phyloP scores from a whole-genome alignment of 2,113 vertebrate species.

The Salvelinus alpinus region DNA sequence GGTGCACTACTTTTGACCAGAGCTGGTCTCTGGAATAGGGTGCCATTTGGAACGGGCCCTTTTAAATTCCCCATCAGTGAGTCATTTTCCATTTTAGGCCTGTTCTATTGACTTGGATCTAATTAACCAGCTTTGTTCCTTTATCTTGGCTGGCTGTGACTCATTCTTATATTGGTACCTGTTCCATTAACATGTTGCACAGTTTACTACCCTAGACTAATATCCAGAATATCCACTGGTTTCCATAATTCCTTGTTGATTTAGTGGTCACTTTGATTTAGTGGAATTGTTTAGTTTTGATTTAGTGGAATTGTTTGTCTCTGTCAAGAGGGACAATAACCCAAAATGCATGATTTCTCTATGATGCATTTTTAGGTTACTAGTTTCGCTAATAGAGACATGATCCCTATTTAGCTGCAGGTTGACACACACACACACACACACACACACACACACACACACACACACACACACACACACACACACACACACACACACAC shows the following conservation, averaged over 20 bases:
- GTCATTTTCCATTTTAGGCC: slow-evolving; percentile 55
- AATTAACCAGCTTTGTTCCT: slow-evolving; percentile 40
- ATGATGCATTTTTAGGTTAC: too few relatives aligned
- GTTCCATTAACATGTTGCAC: slow-evolving; percentile 40
- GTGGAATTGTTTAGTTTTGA: too few relatives aligned
- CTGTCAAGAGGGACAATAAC: background rate
- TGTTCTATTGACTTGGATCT: background rate
- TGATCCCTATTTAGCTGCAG: too few relatives aligned
- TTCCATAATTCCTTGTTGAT: background rate
- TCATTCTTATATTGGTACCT: slow-evolving; percentile 19
- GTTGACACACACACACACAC: background rate
- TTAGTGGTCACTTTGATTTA: background rate
- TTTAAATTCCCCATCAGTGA: slow-evolving; percentile 18
- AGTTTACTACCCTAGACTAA: slow-evolving; percentile 46
- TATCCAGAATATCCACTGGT: background rate
- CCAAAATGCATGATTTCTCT: background rate
- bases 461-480: too few relatives aligned
- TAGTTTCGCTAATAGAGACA: too few relatives aligned
- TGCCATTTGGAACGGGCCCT: too few relatives aligned
- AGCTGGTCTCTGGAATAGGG: too few relatives aligned
- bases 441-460: too few relatives aligned
- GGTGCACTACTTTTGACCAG: too few relatives aligned
- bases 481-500: too few relatives aligned
- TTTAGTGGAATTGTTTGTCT: background rate
- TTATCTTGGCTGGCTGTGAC: slow-evolving; percentile 26